A percentile compares a stretch with the other conserved stretches of the same genome.
Conservation (phyloP, 2,888 invertebrate species). For the Eumacrocentrus americanus region DNA sequence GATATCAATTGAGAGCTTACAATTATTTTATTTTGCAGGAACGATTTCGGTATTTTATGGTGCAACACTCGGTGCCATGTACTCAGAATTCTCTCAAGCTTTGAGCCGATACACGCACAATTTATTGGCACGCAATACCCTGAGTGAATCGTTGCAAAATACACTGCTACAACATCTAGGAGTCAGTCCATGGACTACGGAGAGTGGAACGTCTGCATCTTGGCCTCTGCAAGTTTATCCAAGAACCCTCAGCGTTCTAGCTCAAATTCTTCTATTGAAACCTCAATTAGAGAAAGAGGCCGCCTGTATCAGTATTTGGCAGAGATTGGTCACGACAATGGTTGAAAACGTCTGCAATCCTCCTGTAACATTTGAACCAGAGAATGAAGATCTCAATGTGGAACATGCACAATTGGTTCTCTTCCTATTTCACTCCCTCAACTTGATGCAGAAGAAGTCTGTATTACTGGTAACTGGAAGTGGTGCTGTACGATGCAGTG, state of each 20-base stretch:
- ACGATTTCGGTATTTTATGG: slow-evolving; percentile 80
- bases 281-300: slow-evolving; percentile 87
- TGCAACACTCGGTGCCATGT: slow-evolving; percentile 71
- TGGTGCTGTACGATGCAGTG: slow-evolving; percentile 73
- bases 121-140: slow-evolving; percentile 73
- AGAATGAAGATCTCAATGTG: slow-evolving; percentile 89
- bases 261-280: slow-evolving; percentile 80
- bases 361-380: slow-evolving; percentile 70
- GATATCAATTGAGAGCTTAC: neutral
- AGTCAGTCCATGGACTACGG: slow-evolving; percentile 75
- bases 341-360: slow-evolving; percentile 82
- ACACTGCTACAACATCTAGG: slow-evolving; percentile 75
- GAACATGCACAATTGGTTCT: slow-evolving; percentile 93
- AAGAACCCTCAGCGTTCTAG: slow-evolving; percentile 80
- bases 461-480: slow-evolving; percentile 84
- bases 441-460: slow-evolving; percentile 95
- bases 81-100: slow-evolving; percentile 78
- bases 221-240: slow-evolving; percentile 83
- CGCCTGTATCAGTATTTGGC: slow-evolving; percentile 90
- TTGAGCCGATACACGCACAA: slow-evolving; percentile 80
- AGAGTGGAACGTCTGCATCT: slow-evolving; percentile 62
- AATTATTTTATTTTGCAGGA: slow-evolving; percentile 58
- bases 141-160: slow-evolving; percentile 73
- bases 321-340: slow-evolving; percentile 84
- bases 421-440: slow-evolving; percentile 92